Evolutionary conservation across 1,140 invertebrate genomes (phyloP).

Genomic region (Capitella teleta): DNA sequence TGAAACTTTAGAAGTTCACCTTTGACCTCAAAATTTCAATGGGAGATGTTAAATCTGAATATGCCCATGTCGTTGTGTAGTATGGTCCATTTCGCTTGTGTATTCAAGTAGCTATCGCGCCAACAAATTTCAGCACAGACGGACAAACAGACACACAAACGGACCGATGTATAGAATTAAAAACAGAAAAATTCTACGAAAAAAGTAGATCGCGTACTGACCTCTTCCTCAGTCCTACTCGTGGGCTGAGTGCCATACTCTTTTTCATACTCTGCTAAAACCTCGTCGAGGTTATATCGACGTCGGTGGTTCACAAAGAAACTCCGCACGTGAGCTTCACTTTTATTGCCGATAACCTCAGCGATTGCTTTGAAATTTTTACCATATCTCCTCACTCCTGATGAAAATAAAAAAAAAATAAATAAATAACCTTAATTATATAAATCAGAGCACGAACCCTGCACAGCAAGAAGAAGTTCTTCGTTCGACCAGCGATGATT

Average conservation of each 20-base stretch:
- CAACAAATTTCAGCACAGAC: too few relatives aligned
- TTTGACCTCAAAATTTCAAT: too few relatives aligned
- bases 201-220: too few relatives aligned
- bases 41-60: too few relatives aligned
- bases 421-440: not conserved
- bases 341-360: constrained; percentile 89
- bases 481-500: constrained; percentile 87
- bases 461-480: constrained; percentile 77
- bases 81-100: too few relatives aligned
- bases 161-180: too few relatives aligned
- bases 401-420: not conserved
- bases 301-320: constrained; percentile 85
- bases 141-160: too few relatives aligned
- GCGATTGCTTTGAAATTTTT: constrained; percentile 92
- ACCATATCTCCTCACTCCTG: constrained; percentile 77
- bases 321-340: constrained; percentile 75
- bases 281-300: constrained; percentile 78
- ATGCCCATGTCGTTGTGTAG: too few relatives aligned
- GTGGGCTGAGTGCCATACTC: constrained; percentile 49
- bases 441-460: constrained; percentile 53
- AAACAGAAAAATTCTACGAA: too few relatives aligned
- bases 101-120: too few relatives aligned
- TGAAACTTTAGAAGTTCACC: too few relatives aligned
- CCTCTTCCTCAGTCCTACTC: not conserved
- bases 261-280: constrained; percentile 76